These are phyloP conservation scores for Pristionchus arcanus DNA, from an alignment of 2,888 invertebrate genomes.

Conservation along the genomic window DNA sequence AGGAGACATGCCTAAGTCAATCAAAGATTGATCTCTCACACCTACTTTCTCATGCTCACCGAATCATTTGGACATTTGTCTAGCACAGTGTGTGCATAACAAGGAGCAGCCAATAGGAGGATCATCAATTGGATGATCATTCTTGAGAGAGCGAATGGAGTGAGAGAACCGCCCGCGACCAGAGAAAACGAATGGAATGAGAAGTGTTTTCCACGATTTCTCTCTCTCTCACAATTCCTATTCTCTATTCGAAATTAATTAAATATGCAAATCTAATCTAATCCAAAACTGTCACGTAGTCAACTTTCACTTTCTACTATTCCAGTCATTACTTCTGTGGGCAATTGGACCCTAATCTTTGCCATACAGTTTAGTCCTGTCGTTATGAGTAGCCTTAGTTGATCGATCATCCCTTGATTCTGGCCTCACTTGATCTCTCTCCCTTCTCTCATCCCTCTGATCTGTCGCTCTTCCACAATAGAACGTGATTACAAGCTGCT, in stretches of 20 bases:
- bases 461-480: conserved; percentile 3
- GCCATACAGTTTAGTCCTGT: background rate
- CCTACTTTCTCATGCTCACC: too few relatives aligned
- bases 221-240: background rate
- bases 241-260: background rate
- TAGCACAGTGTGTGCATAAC: too few relatives aligned
- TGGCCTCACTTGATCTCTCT: conserved; percentile 1
- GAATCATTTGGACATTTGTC: too few relatives aligned
- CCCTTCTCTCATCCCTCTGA: conserved; percentile 9
- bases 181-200: background rate
- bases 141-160: background rate
- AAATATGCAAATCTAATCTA: background rate
- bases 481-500: conserved; percentile 47
- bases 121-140: too few relatives aligned
- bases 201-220: too few relatives aligned
- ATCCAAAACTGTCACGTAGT: background rate
- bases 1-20: background rate
- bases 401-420: background rate
- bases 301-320: background rate
- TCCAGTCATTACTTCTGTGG: background rate
- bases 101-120: too few relatives aligned
- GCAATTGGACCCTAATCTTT: background rate
- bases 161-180: background rate
- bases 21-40: too few relatives aligned
- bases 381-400: background rate